Evolutionary conservation across 2,113 vertebrate species (phyloP), one percentile per base, ranked within the genome.

Genomic region (Carollia perspicillata): DNA sequence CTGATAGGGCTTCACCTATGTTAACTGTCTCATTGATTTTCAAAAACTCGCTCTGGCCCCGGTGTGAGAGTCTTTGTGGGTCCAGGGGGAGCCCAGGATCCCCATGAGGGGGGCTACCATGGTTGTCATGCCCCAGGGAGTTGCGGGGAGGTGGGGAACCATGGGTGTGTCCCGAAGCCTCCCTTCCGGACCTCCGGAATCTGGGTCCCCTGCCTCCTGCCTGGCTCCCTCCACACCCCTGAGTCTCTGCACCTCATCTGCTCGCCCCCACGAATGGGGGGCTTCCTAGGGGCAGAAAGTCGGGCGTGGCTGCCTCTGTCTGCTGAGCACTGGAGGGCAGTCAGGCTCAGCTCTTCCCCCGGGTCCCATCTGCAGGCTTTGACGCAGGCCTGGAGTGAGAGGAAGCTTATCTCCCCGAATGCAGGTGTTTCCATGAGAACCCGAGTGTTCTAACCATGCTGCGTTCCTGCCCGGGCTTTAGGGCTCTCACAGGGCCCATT

Each of bases 1-100:
- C 49, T 1, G 4, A 5, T 16, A 10, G 1, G 11, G 10, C 33
- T 30, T 22, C 3, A 0, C 42, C 22, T 3, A 0, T 0, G 2
- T 47, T 8, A 22, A 0, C 44, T 35, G 22, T 6, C 26, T 68
- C 65, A 68, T n/a, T n/a, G 8, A 3, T 51, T n/a, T 92, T 17
- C 12, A 37, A 51, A 69, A 30, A 28, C 9, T 81, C 65, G 28
- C 66, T 22, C 40, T 78, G 77, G 30, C 20, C 68, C 75, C 55
- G 11, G 28, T 35, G n/a, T 66, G 26, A 60, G 68, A 35, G 6
- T 26, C 14, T 63, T 16, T n/a, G 18, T 9, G 14, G 4, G 6
- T 20, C 0, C 26, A 18, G 7, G 79, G 53, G 18, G 2, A 17
- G 28, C 1, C 35, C 47, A 6, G 53, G 30, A 68, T 4, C 37